Percentiles rank a stretch among this genome's conserved stretches.
Conservation (phyloP, 2,797 vertebrate genomes). For the Bufotes viridis region DNA sequence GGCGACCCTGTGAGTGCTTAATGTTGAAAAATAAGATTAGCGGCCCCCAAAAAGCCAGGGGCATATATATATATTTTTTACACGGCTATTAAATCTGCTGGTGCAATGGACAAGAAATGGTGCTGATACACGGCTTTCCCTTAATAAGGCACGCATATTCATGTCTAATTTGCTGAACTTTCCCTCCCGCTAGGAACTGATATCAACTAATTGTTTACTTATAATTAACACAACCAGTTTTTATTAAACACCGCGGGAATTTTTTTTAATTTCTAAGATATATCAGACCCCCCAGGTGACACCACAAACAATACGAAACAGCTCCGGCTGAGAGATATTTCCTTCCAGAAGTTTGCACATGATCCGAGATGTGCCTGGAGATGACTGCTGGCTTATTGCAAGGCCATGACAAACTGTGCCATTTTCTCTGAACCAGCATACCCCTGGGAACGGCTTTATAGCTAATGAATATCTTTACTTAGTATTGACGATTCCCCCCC, state of each 20-base stretch:
- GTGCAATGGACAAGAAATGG: neutral
- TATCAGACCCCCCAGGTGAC: constrained; percentile 63
- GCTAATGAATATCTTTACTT: constrained; percentile 26
- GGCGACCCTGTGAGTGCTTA: too few relatives aligned
- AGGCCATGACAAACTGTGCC: neutral
- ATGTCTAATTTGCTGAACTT: constrained; percentile 29
- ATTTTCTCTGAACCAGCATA: neutral
- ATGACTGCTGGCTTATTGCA: constrained; percentile 41
- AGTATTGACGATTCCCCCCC: neutral
- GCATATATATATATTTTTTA: neutral
- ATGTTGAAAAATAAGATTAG: too few relatives aligned
- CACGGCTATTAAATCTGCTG: neutral
- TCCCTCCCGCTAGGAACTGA: constrained; percentile 40
- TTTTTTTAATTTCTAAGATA: constrained; percentile 68
- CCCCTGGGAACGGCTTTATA: constrained; percentile 22
- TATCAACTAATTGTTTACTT: constrained; percentile 61
- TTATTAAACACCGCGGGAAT: constrained; percentile 68
- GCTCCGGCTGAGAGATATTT: constrained; percentile 67
- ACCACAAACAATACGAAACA: constrained; percentile 68
- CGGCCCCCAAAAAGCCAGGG: neutral
- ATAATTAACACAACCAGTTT: constrained; percentile 66
- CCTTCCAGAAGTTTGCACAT: constrained; percentile 61
- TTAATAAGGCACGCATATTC: constrained; percentile 16
- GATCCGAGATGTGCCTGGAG: constrained; percentile 56
- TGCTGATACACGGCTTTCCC: neutral